Conservation (phyloP, 1,140 invertebrate genomes). For the Diabrotica virgifera region DNA sequence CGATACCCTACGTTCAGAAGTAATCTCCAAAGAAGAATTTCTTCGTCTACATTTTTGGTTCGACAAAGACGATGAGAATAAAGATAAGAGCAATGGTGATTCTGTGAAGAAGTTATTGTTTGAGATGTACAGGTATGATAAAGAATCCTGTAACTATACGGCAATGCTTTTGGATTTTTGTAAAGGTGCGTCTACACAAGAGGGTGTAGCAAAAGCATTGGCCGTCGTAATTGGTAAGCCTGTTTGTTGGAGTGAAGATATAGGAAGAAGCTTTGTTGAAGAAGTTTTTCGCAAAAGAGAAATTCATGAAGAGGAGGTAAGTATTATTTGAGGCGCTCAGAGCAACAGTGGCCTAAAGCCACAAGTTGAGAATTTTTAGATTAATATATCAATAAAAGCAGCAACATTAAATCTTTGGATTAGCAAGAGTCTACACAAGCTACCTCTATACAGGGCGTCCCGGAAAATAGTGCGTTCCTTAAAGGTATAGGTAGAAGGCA, state of each 20-base stretch:
- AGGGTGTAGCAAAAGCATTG: slow-evolving; percentile 57
- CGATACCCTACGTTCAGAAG: slow-evolving; percentile 50
- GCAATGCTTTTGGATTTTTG: slow-evolving; percentile 59
- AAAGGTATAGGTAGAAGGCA: too few species aligned
- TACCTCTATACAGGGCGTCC: too few species aligned
- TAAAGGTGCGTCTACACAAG: slow-evolving; percentile 52
- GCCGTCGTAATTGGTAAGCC: slow-evolving; percentile 54
- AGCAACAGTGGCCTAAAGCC: too few species aligned
- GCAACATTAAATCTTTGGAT: too few species aligned
- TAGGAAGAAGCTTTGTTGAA: slow-evolving; percentile 42
- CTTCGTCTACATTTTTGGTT: slow-evolving; percentile 54
- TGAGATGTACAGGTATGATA: slow-evolving; percentile 51
- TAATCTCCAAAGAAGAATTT: slow-evolving; percentile 39
- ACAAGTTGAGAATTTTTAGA: too few species aligned
- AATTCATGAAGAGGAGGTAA: slow-evolving; percentile 10
- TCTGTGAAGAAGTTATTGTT: slow-evolving; percentile 53
- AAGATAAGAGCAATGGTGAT: slow-evolving; percentile 34
- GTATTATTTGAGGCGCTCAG: too few species aligned
- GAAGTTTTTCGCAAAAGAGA: neutral
- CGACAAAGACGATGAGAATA: slow-evolving; percentile 45
- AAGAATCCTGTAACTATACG: slow-evolving; percentile 56
- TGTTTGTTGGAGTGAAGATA: slow-evolving; percentile 49
- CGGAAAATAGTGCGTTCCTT: too few species aligned
- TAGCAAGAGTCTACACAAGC: too few species aligned
- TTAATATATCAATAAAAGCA: too few species aligned